Evolutionary conservation across 1,140 invertebrate species (phyloP), one percentile per base, ranked within the genome.

Genomic region (Yoshiicerus persimilis): DNA sequence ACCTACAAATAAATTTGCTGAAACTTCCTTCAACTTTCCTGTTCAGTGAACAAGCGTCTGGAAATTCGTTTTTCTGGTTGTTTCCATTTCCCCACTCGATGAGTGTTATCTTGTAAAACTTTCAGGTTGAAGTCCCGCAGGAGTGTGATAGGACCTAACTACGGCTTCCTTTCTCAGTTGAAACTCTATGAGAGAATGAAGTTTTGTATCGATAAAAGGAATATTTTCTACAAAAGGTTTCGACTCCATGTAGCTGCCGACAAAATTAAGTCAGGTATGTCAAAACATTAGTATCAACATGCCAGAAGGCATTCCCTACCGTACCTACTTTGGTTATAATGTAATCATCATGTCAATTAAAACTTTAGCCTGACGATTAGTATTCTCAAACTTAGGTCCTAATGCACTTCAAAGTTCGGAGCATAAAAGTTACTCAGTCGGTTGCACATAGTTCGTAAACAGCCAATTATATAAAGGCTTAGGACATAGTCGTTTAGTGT

Each of bases 171-270:
- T 32, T 94, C 95, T 0, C 96, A 97, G 90, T 92, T 97, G 8
- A 95, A 95, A 91, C 92, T 97, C 25, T 97, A 96, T 91, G 94
- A 95, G 39, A 94, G 95, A 84, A 97, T 97, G 96, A 94, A 94
- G 6, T 97, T 94, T 90, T 93, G 92, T 16, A 93, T 97, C 25
- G 95, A 97, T 91, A 94, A 93, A 89, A 95, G 93, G 56, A 95
- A 95, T 91, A 93, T 95, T 27, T 94, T 96, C 88, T 97, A 95
- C 90, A 96, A 96, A 91, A 94, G 96, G 91, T 97, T 96, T 91
- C 94, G 95, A 23, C 92, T 97, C 41, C 95, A 95, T 91, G 93
- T 96, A 88, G 96, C 96, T 47, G 95, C 96, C n/a, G 95, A 96
- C 91, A 95, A 96, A 91, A 94, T 97, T 16, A 95, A 95, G 89